These are phyloP conservation scores for Geophilus truncorum DNA, from an alignment of 2,888 invertebrate genomes.

Conservation along the genomic window DNA sequence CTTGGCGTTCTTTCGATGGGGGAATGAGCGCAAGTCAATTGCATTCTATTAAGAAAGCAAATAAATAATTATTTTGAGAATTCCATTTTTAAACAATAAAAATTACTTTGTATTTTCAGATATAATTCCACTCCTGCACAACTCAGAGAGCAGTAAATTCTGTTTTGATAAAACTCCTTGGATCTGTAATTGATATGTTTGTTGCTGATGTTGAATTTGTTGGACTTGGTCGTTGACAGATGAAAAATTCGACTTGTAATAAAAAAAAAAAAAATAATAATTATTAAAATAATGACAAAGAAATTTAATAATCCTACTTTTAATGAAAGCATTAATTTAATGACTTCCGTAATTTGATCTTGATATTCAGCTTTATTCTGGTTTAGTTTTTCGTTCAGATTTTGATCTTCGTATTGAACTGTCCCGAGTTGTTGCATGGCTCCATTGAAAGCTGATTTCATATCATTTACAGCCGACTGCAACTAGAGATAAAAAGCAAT, in stretches of 20 bases:
- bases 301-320: constrained; percentile 40
- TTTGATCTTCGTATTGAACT: constrained; percentile 42
- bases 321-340: constrained; percentile 43
- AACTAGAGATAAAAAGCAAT: constrained; percentile 40
- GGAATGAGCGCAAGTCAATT: background rate
- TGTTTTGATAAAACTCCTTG: constrained; percentile 41
- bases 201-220: constrained; percentile 39
- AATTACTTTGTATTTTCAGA: constrained; percentile 42
- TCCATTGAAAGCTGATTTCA: constrained; percentile 45
- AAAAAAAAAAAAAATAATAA: constrained; percentile 9
- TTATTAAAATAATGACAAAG: background rate
- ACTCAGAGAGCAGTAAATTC: constrained; percentile 42
- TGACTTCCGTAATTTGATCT: constrained; percentile 44
- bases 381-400: constrained; percentile 41
- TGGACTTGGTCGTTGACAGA: constrained; percentile 39
- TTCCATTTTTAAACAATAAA: background rate
- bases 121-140: constrained; percentile 42
- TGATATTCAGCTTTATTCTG: constrained; percentile 42
- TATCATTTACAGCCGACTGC: constrained; percentile 44
- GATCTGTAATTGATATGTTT: constrained; percentile 41
- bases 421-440: constrained; percentile 44
- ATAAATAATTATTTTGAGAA: background rate
- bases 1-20: constrained; percentile 40
- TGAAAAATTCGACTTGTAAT: constrained; percentile 40
- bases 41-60: constrained; percentile 8